phyloP scores from a whole-genome alignment of 2,888 invertebrate species.

The Eupithecia dodoneata region DNA sequence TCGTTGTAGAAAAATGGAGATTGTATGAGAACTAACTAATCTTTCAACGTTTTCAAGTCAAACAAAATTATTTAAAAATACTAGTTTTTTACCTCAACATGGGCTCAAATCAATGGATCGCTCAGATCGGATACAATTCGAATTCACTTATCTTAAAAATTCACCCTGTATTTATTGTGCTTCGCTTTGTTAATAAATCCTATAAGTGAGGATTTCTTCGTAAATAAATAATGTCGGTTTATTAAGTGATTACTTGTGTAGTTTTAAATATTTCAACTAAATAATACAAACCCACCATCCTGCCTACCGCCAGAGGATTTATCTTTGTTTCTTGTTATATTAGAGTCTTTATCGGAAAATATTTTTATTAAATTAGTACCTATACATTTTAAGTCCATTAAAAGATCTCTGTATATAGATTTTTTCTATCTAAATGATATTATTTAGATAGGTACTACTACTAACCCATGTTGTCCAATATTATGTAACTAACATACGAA shows the following conservation, averaged over 20 bases:
- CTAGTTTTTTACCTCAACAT: not conserved
- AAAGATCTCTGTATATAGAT: conserved; percentile 34
- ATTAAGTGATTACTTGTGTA: conserved; percentile 31
- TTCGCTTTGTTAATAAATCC: not conserved
- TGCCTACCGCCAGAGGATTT: conserved; percentile 69
- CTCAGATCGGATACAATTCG: not conserved
- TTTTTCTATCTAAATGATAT: conserved; percentile 18
- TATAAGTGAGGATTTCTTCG: not conserved
- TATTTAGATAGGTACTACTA: conserved; percentile 14
- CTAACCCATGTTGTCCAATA: conserved; percentile 27
- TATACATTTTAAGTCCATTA: conserved; percentile 16
- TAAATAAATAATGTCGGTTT: not conserved
- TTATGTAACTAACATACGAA: conserved; percentile 34
- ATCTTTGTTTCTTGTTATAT: conserved; percentile 57
- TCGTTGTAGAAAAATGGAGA: not conserved
- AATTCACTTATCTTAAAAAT: not conserved
- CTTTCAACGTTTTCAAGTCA: not conserved
- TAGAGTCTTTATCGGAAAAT: conserved; percentile 51
- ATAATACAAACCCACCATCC: conserved; percentile 62
- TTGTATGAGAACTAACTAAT: not conserved
- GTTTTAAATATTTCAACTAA: conserved; percentile 33
- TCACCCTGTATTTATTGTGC: conserved; percentile 6
- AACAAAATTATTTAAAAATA: not conserved
- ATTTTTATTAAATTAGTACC: conserved; percentile 28
- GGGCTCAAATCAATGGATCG: not conserved